Percentiles rank a stretch among this genome's conserved stretches.
These are phyloP conservation scores for Amphiprion percula DNA, from an alignment of 2,113 vertebrate species.

Conservation along the genomic window DNA sequence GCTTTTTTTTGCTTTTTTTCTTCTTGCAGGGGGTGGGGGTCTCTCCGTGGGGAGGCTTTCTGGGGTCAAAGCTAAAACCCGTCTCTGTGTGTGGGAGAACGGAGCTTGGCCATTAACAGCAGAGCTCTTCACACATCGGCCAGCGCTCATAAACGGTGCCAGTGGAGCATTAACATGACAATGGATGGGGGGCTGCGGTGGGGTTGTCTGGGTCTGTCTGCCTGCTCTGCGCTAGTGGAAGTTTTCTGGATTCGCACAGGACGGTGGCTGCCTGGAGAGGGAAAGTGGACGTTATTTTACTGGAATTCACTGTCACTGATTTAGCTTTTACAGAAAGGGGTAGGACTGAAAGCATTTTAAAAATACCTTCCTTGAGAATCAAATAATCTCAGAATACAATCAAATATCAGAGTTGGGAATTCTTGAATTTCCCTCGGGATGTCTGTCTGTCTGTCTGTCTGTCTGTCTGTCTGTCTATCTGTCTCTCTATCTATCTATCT, in stretches of 20 bases:
- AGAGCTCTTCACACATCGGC: conserved; percentile 81
- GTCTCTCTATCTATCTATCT: too few species aligned
- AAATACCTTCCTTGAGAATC: not conserved
- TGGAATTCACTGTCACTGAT: not conserved
- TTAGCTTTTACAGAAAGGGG: not conserved
- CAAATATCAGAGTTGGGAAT: not conserved
- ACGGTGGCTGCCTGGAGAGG: conserved; percentile 22
- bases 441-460: too few species aligned
- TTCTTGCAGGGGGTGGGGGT: not conserved
- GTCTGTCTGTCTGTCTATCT: too few species aligned
- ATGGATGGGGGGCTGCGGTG: conserved; percentile 61
- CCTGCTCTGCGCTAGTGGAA: conserved; percentile 54
- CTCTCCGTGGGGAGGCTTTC: conserved; percentile 75
- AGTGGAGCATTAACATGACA: conserved; percentile 86
- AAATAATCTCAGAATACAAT: not conserved
- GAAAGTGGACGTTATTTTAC: not conserved
- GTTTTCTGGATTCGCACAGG: conserved; percentile 57
- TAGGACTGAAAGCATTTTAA: not conserved
- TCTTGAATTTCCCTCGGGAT: too few species aligned
- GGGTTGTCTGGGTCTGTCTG: conserved; percentile 66
- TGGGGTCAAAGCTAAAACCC: conserved; percentile 81
- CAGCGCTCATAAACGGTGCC: conserved; percentile 78
- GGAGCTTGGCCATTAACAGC: conserved; percentile 77
- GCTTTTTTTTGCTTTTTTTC: conserved; percentile 31
- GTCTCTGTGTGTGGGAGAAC: conserved; percentile 83